Evolutionary conservation across 92 coral and sea anemone species (phyloP), one percentile per base, ranked within the genome.

Genomic region (Epizoanthus illoricatus): DNA sequence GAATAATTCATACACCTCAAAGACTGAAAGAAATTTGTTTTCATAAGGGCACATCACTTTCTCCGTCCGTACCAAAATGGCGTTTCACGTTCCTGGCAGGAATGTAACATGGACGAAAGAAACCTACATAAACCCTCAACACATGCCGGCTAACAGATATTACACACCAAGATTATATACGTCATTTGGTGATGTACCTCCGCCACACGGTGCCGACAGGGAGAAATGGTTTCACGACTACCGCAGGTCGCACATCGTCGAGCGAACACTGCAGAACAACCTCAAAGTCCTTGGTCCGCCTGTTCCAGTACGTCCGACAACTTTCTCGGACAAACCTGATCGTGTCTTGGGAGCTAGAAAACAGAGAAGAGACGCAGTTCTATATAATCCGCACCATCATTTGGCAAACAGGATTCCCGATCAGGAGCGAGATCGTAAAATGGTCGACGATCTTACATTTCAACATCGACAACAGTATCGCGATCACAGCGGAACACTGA

Each of bases 221-320:
- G 94, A 88, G 83, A 93, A 89, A 69, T 97, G 99, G 99, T 97
- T 97, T 81, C 94, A 94, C 74, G 98, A 94, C 74, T 97, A 97
- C 54, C 92, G 98, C 7, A 90, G 99, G 12, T 91, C 99, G 23
- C 76, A 92, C 73, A 80, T 90, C 42, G 91, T 92, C 56, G 97
- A 94, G 64, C 80, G 71, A 36, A 89, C 91, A 54, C 85, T 94
- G 33, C 86, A 86, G 9, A 94, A 94, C 72, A 89, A 91, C 79
- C 84, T 90, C 21, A 87, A 85, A 17, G 93, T 93, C 59, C 83
- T 90, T 20, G 91, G 92, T 1, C 89, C 97, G n/a, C 94, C 94
- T 13, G 80, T 87, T 69, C 94, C 94, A n/a, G 80, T 89, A 60
- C 92, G 98, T 21, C 99, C 99, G 0, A 97, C 99, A 11, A 92